Percentiles rank a stretch among this genome's conserved stretches.
phyloP scores from a whole-genome alignment of 53 echinoderm and acorn worm genomes.

The Zoroaster sp. region DNA sequence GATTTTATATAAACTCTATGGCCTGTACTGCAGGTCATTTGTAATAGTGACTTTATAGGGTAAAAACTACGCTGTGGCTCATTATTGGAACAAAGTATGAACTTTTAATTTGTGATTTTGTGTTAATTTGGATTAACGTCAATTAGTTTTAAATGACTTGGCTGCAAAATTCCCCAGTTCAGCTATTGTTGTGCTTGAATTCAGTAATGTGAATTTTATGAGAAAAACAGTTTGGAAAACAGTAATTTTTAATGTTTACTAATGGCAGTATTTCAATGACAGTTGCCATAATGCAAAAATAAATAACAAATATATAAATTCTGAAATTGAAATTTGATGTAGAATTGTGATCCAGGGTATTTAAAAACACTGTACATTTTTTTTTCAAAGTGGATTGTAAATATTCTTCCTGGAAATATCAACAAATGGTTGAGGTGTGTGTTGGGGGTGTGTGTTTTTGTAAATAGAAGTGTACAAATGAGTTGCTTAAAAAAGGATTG shows the following conservation, averaged over 20 bases:
- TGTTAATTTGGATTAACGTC: no score
- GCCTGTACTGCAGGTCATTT: no score
- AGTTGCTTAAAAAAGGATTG: slow-evolving; percentile 21
- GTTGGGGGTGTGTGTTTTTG: no score
- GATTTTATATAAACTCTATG: no score
- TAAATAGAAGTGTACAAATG: slow-evolving; percentile 45
- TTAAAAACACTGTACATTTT: background rate
- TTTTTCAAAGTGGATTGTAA: slow-evolving; percentile 23
- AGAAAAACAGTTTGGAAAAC: background rate
- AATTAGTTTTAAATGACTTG: background rate
- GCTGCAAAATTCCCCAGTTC: background rate
- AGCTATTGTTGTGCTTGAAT: background rate
- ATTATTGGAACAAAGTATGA: no score
- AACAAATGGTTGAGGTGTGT: slow-evolving; percentile 15
- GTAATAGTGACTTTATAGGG: no score
- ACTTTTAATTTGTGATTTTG: no score
- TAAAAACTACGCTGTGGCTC: no score
- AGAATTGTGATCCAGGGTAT: slow-evolving; percentile 18
- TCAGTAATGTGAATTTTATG: background rate
- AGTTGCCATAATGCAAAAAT: slow-evolving; percentile 9
- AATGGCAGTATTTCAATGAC: background rate
- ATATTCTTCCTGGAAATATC: slow-evolving; percentile 31
- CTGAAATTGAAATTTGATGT: background rate
- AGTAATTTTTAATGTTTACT: background rate
- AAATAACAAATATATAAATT: background rate